Evolutionary conservation across 2,113 vertebrate genomes (phyloP).

Genomic region (Carassius auratus): DNA sequence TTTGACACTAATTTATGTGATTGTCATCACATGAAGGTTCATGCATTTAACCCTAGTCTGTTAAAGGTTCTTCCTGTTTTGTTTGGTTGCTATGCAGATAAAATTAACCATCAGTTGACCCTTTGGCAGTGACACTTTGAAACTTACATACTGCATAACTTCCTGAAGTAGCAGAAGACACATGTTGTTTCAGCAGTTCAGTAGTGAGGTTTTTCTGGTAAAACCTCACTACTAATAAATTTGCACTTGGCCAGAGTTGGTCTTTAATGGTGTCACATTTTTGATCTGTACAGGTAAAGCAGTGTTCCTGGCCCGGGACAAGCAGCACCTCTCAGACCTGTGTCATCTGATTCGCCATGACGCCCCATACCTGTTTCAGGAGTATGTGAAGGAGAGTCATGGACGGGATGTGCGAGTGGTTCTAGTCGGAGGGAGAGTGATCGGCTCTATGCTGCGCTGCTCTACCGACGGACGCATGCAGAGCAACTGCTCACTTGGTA

Average conservation of each 20-base stretch:
- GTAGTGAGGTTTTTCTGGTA: background rate
- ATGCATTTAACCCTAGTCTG: background rate
- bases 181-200: background rate
- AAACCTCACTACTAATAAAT: background rate
- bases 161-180: background rate
- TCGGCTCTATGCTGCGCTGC: conserved; percentile 89
- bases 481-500: conserved; percentile 88
- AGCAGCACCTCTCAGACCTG: conserved; percentile 87
- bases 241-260: background rate
- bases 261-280: background rate
- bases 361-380: conserved; percentile 89
- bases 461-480: conserved; percentile 92
- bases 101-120: background rate
- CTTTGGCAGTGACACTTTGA: background rate
- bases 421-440: conserved; percentile 85
- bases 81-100: background rate
- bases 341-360: conserved; percentile 89
- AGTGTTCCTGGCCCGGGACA: conserved; percentile 88
- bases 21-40: background rate
- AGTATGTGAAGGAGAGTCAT: conserved; percentile 90
- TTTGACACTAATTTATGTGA: background rate
- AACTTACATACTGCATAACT: background rate
- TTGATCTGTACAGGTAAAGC: conserved; percentile 79
- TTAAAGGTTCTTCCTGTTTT: background rate
- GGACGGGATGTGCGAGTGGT: conserved; percentile 88